These are phyloP conservation scores for Solea solea DNA, from an alignment of 2,113 vertebrate species.

Conservation along the genomic window DNA sequence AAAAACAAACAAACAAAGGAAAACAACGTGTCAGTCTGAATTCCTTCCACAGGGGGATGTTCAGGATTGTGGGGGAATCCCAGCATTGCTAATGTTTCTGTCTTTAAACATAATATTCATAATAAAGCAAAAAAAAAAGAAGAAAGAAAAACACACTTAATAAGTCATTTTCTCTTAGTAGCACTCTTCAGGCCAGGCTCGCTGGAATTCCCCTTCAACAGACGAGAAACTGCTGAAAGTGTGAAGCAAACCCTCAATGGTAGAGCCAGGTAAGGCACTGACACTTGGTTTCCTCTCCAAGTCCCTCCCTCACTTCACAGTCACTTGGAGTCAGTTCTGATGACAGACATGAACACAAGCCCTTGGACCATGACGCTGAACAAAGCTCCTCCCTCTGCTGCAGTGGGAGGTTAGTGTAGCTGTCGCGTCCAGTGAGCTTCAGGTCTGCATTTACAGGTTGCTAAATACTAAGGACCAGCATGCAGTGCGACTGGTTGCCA, in stretches of 20 bases:
- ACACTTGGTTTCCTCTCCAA: conserved; percentile 28
- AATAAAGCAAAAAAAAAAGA: conserved; percentile 4
- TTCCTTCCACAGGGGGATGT: conserved; percentile 13
- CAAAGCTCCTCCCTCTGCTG: neutral
- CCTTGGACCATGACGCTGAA: conserved; percentile 23
- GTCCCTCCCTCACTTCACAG: conserved; percentile 20
- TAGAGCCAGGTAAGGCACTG: conserved; percentile 64
- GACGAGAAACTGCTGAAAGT: neutral
- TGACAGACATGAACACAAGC: conserved; percentile 24
- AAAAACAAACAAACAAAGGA: neutral
- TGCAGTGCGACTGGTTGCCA: conserved; percentile 29
- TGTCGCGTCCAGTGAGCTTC: conserved; percentile 18
- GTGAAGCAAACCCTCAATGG: neutral
- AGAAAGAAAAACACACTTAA: neutral
- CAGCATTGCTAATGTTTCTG: neutral
- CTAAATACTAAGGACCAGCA: conserved; percentile 12
- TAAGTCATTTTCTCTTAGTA: neutral
- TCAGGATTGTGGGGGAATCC: conserved; percentile 22
- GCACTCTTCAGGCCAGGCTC: conserved; percentile 4
- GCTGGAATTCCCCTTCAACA: conserved; percentile 20
- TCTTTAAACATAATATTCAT: conserved; percentile 14
- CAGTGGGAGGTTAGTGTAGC: conserved; percentile 26
- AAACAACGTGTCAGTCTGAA: conserved; percentile 18
- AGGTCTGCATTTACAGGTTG: conserved; percentile 36
- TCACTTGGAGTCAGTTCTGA: neutral